Conservation (phyloP, 2,113 vertebrate genomes). For the Podarcis raffonei region DNA sequence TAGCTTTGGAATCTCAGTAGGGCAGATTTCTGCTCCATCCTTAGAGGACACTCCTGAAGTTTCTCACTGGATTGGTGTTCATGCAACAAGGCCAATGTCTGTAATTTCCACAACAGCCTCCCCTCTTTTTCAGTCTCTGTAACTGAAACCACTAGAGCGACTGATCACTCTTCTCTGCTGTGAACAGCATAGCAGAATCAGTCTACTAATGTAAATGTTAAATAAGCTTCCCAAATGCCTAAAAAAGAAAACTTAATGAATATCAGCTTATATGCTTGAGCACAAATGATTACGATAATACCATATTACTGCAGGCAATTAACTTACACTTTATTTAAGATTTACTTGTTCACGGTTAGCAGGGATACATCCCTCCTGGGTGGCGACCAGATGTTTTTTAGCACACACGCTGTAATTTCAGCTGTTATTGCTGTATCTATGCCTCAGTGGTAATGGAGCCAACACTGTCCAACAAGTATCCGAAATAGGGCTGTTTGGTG, state of each 20-base stretch:
- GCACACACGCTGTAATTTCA: slow-evolving; percentile 59
- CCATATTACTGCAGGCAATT: slow-evolving; percentile 57
- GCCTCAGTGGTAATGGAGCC: slow-evolving; percentile 53
- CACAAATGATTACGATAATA: slow-evolving; percentile 50
- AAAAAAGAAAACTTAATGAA: slow-evolving; percentile 48
- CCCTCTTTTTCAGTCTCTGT: not conserved
- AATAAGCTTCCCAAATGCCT: slow-evolving; percentile 45
- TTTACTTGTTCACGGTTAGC: slow-evolving; percentile 52
- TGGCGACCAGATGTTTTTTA: slow-evolving; percentile 66
- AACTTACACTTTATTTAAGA: slow-evolving; percentile 64
- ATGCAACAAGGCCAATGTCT: not conserved
- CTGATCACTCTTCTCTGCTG: not conserved
- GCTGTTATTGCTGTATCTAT: slow-evolving; percentile 49
- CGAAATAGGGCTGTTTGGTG: slow-evolving; percentile 57
- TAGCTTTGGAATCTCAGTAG: no score
- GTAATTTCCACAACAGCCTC: not conserved
- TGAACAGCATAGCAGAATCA: not conserved
- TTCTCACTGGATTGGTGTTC: no score
- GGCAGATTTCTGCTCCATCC: no score
- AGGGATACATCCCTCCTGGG: slow-evolving; percentile 49
- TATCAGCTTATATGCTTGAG: slow-evolving; percentile 39
- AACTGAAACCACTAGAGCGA: not conserved
- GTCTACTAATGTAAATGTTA: slow-evolving; percentile 47
- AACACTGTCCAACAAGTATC: slow-evolving; percentile 43
- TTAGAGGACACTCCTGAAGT: no score